phyloP scores from a whole-genome alignment of 1,140 invertebrate species.

The Trinorchestia longiramus region DNA sequence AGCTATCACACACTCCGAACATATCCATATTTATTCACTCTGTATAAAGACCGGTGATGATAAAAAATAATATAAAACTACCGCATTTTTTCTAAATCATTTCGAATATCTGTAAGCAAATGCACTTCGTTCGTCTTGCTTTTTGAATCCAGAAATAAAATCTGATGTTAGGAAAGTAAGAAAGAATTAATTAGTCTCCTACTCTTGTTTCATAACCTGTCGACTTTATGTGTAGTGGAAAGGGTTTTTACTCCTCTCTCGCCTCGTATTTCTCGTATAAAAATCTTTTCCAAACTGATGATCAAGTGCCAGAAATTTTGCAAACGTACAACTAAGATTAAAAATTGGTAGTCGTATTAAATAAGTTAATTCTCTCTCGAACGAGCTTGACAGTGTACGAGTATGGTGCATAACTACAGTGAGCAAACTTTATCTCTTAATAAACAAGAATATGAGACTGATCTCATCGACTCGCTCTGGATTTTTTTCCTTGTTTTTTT shows the following conservation, averaged over 20 bases:
- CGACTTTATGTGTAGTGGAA: neutral
- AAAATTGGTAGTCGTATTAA: neutral
- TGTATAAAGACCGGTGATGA: too few species aligned
- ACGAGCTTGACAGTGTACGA: neutral
- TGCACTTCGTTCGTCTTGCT: neutral
- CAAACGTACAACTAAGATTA: neutral
- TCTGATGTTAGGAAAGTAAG: neutral
- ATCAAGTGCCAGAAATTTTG: neutral
- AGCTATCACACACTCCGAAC: too few species aligned
- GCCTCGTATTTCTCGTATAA: neutral
- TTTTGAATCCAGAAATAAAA: neutral
- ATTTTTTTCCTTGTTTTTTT: neutral
- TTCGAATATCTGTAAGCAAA: too few species aligned
- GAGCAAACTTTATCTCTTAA: neutral
- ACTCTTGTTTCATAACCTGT: neutral
- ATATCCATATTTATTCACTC: too few species aligned
- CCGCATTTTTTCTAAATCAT: too few species aligned
- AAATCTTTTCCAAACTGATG: neutral
- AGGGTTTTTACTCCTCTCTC: neutral
- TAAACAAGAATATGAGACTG: neutral
- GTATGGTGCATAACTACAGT: neutral
- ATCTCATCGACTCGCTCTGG: neutral
- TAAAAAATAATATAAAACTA: too few species aligned
- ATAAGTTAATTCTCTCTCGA: neutral
- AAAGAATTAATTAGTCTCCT: neutral